Percentiles rank a stretch among this genome's conserved stretches.
These are phyloP conservation scores for Melanaphis sacchari DNA, from an alignment of 1,140 invertebrate genomes.

Conservation along the genomic window DNA sequence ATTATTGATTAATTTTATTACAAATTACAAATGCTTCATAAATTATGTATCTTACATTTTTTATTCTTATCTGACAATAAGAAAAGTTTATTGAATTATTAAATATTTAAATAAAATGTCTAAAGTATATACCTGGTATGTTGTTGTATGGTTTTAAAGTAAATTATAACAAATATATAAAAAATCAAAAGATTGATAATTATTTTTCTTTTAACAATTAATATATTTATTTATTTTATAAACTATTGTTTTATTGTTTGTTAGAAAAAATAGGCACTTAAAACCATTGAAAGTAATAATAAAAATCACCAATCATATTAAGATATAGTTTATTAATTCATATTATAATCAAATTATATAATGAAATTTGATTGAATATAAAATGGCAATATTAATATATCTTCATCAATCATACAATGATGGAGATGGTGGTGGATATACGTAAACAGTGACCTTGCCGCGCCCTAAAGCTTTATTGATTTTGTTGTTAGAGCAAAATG, in stretches of 20 bases:
- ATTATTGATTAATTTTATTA: no score
- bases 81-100: not conserved
- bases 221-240: not conserved
- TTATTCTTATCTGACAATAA: not conserved
- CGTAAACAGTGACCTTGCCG: conserved; percentile 56
- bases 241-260: not conserved
- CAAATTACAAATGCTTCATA: no score
- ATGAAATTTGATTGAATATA: conserved; percentile 5
- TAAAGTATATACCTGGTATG: no score
- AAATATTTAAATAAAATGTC: no score
- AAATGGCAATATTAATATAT: not conserved
- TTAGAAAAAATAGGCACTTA: not conserved
- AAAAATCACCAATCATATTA: not conserved
- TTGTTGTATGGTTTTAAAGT: no score
- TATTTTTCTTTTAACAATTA: not conserved
- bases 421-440: conserved; percentile 30
- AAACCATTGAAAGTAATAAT: not conserved
- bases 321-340: not conserved
- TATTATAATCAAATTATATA: not conserved
- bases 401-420: conserved; percentile 12
- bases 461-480: conserved; percentile 57
- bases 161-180: no score
- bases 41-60: not conserved
- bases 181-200: no score
- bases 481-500: conserved; percentile 55